These are phyloP conservation scores for Hestina assimilis DNA, from an alignment of 1,140 invertebrate species.

Conservation along the genomic window DNA sequence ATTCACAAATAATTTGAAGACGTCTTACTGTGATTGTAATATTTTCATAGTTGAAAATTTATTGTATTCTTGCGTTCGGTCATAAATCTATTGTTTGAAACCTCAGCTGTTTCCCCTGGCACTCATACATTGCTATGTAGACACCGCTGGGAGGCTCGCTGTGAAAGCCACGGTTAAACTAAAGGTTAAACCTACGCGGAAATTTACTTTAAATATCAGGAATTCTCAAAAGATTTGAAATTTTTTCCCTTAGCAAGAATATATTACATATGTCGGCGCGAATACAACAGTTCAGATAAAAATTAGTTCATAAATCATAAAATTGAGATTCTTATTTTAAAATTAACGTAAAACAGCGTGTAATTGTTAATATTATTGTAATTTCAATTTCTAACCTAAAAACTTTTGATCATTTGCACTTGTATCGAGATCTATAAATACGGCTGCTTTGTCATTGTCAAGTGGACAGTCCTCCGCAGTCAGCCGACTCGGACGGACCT, in stretches of 20 bases:
- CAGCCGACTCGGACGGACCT: too few species aligned
- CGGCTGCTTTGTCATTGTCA: too few species aligned
- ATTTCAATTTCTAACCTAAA: too few species aligned
- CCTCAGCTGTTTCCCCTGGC: slow-evolving; percentile 61
- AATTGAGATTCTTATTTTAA: too few species aligned
- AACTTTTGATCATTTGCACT: too few species aligned
- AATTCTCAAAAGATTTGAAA: neutral
- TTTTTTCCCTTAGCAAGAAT: neutral
- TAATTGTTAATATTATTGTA: too few species aligned
- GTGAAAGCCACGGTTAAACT: slow-evolving; percentile 13
- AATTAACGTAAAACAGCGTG: too few species aligned
- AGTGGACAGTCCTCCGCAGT: too few species aligned
- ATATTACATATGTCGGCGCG: too few species aligned
- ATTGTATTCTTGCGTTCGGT: slow-evolving; percentile 16
- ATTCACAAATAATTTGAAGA: slow-evolving; percentile 4
- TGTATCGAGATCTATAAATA: too few species aligned
- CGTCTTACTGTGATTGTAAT: neutral
- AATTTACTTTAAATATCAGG: neutral
- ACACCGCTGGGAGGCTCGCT: slow-evolving; percentile 13
- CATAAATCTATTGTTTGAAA: slow-evolving; percentile 69
- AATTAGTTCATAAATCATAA: too few species aligned
- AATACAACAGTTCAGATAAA: too few species aligned
- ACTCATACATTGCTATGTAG: slow-evolving; percentile 63
- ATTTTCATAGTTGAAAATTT: slow-evolving; percentile 9
- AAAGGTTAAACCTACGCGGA: slow-evolving; percentile 1